Evolutionary conservation across 2,888 invertebrate species (phyloP), one percentile per base, ranked within the genome.

Genomic region (Tipula helvola): DNA sequence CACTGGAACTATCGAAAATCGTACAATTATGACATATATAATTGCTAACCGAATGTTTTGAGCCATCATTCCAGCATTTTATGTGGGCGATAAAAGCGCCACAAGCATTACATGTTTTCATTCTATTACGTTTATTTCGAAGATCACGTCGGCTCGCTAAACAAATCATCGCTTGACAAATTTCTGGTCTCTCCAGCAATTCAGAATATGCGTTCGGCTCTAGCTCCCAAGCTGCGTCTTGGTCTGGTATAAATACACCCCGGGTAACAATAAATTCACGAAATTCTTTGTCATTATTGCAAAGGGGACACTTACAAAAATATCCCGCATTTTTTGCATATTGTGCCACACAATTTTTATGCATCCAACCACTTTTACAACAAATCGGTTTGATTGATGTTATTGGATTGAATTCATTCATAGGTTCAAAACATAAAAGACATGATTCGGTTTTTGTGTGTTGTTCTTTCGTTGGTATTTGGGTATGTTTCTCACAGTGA

Each of bases 181-280:
- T 88, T 5, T 93, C 90, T 2, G 94, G 93, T 0, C 95, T 90
- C 87, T 94, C 93, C 18, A 94, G 92, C 71, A 96, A 93, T 87
- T 96, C 96, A 0, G 93, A 92, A 90, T 93, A 97, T 0, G 97
- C 96, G 89, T 95, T 94, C 1, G 95, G 95, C 88, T 93, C 95
- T 12, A 93, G 89, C 89, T 97, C 97, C 97, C 97, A 97, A 0
- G 95, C 94, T 0, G 97, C 97, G 90, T 97, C 97, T 89, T 96
- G 96, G 90, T 96, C 95, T 0, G 97, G 97, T 83, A 97, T 94
- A 87, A 94, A 96, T 88, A 97, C 95, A 1, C 97, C 97, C 90
- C 93, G 93, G 0, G 92, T 90, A 18, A 94, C 90, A 90, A 95
- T 94, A 0, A 94, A 93, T 0, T 92, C 89, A 87, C 94, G 93